Conservation (phyloP, 2,797 vertebrate species). For the Mormyrus hasselquistii region DNA sequence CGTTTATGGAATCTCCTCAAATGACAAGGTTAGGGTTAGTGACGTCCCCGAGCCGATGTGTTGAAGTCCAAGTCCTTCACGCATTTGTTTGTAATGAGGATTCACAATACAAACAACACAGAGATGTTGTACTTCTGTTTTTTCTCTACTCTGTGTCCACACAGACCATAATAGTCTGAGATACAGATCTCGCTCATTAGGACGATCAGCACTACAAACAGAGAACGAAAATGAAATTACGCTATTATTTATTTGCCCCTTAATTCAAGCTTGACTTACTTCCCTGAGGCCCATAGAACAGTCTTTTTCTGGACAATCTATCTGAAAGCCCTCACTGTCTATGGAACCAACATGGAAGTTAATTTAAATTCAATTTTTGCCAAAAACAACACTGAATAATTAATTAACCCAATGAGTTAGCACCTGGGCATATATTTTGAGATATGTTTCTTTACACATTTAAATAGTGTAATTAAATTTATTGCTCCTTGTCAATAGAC, state of each 20-base stretch:
- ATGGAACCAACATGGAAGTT: neutral
- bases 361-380: neutral
- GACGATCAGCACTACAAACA: neutral
- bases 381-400: constrained; percentile 10
- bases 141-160: neutral
- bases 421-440: neutral
- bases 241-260: neutral
- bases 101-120: neutral
- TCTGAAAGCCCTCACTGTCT: neutral
- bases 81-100: neutral
- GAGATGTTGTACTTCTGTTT: neutral
- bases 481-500: constrained; percentile 4
- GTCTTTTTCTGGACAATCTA: neutral
- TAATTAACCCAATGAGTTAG: neutral
- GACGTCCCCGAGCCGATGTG: neutral
- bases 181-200: neutral
- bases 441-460: constrained; percentile 2
- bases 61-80: neutral
- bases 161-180: neutral
- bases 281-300: neutral
- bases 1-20: constrained; percentile 54
- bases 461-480: neutral
- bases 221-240: neutral
- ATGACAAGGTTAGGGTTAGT: constrained; percentile 36
- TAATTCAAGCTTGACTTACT: neutral